phyloP scores from a whole-genome alignment of 2,797 vertebrate genomes.

The Gambelia wislizenii region DNA sequence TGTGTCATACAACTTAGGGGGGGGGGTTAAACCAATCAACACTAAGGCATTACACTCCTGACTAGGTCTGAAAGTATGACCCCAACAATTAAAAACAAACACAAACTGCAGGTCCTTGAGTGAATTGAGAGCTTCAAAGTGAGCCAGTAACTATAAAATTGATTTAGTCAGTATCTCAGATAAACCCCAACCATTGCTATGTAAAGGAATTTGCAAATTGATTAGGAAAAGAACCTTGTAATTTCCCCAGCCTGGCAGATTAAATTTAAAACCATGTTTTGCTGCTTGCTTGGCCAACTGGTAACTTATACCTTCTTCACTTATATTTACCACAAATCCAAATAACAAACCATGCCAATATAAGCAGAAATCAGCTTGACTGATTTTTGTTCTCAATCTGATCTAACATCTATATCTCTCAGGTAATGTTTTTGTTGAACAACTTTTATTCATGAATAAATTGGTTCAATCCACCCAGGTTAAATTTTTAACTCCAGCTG shows the following conservation, averaged over 20 bases:
- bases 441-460: not conserved
- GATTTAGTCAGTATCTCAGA: not conserved
- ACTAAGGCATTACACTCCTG: too few species aligned
- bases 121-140: not conserved
- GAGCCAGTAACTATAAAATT: not conserved
- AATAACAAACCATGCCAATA: not conserved
- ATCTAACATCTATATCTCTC: not conserved
- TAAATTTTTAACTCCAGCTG: not conserved
- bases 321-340: conserved; percentile 1
- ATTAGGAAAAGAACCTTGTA: too few species aligned
- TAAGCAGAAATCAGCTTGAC: not conserved
- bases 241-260: too few species aligned
- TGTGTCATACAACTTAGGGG: too few species aligned
- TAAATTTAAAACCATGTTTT: not conserved
- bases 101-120: not conserved
- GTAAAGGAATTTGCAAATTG: too few species aligned
- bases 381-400: not conserved
- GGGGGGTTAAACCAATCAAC: too few species aligned
- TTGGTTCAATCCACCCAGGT: not conserved
- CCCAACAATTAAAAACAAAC: too few species aligned
- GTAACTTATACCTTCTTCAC: not conserved
- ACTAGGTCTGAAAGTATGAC: too few species aligned
- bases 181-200: not conserved
- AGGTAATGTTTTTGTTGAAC: not conserved
- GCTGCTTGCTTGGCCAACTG: not conserved